A percentile compares a stretch with the other conserved stretches of the same genome.
Evolutionary conservation across 2,113 vertebrate genomes (phyloP).

Genomic region (Oreochromis niloticus): DNA sequence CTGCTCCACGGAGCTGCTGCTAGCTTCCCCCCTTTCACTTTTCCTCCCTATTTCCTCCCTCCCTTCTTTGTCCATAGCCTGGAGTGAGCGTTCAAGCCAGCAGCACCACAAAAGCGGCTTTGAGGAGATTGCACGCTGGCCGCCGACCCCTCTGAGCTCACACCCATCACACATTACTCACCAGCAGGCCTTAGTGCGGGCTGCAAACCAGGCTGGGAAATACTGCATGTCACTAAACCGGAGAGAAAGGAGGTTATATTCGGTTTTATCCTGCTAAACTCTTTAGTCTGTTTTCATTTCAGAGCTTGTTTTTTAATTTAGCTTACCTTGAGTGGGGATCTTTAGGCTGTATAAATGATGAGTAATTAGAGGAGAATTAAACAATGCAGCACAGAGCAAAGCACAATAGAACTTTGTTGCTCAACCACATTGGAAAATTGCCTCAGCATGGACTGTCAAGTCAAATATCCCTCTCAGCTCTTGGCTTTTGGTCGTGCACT

Average conservation of each 20-base stretch:
- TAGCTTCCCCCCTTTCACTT: neutral
- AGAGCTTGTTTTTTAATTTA: neutral
- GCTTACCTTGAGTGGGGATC: neutral
- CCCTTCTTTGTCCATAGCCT: constrained; percentile 11
- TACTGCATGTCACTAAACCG: neutral
- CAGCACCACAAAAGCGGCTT: constrained; percentile 65
- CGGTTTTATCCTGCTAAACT: neutral
- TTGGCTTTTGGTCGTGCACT: constrained; percentile 1
- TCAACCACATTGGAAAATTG: constrained; percentile 37
- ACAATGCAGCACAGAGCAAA: constrained; percentile 18
- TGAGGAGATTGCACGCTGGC: constrained; percentile 41
- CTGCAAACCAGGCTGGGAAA: neutral
- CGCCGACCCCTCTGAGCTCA: constrained; percentile 48
- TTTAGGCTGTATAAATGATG: neutral
- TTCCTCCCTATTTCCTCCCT: neutral
- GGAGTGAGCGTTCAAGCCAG: constrained; percentile 32
- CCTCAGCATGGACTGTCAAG: constrained; percentile 49
- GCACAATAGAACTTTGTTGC: constrained; percentile 53
- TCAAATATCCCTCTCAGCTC: constrained; percentile 41
- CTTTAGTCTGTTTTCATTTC: neutral
- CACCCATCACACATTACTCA: constrained; percentile 41
- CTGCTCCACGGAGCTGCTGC: neutral
- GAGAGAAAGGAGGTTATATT: neutral
- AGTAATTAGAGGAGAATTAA: neutral
- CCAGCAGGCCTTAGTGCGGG: neutral